Evolutionary conservation across 2,888 invertebrate species (phyloP).

Genomic region (Diarsia rubi): DNA sequence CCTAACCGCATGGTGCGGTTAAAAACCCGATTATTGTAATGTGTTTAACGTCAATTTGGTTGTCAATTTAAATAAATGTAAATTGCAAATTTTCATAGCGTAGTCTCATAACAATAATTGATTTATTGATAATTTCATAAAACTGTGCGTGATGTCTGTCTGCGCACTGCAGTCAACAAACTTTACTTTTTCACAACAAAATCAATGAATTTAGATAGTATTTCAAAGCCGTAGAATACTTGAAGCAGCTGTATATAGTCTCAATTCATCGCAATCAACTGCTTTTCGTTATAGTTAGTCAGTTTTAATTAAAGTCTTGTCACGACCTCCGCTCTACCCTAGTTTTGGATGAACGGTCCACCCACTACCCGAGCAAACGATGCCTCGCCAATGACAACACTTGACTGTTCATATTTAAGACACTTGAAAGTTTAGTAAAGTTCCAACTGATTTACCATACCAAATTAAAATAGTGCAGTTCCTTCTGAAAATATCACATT

Average conservation of each 20-base stretch:
- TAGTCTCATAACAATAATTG: conserved; percentile 43
- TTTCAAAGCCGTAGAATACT: not conserved
- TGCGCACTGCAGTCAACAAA: conserved; percentile 16
- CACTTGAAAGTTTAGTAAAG: not conserved
- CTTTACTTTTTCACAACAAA: too few relatives aligned
- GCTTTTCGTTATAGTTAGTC: conserved; percentile 6
- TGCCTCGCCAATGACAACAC: not conserved
- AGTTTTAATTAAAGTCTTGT: conserved; percentile 24
- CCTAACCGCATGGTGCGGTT: not conserved
- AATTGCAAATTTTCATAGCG: conserved; percentile 30
- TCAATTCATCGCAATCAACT: not conserved
- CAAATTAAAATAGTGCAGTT: not conserved
- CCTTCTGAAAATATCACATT: not conserved
- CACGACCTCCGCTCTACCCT: not conserved
- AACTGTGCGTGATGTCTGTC: not conserved
- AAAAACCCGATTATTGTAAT: not conserved
- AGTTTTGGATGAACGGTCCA: conserved; percentile 6
- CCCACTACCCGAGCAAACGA: not conserved
- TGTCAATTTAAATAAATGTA: conserved; percentile 41
- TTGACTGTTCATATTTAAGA: not conserved
- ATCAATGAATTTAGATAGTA: not conserved
- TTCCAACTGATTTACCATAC: too few relatives aligned
- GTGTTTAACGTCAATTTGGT: conserved; percentile 1
- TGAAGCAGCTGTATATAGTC: too few relatives aligned
- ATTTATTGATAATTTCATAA: conserved; percentile 33